Evolutionary conservation across 2,888 invertebrate genomes (phyloP), one percentile per base, ranked within the genome.

Genomic region (Dendrolimus pini): DNA sequence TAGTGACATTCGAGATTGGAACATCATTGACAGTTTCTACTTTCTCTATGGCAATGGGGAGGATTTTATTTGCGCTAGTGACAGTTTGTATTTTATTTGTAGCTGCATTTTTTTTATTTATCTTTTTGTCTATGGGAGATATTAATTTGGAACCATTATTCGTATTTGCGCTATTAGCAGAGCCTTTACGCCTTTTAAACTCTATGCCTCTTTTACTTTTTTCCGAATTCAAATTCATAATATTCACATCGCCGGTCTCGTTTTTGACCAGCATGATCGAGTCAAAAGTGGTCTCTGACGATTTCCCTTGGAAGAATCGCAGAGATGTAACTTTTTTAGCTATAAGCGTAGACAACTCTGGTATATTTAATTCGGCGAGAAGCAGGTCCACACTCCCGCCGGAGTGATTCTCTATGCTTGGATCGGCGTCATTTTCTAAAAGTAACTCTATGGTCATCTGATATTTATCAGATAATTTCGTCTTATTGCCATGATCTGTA

Each of bases 341-440:
- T 53, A 86, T 67, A 0, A 83, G 56, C 66, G 78, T 72, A 0
- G 83, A 83, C 0, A 89, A 54, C 0, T 80, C 76, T 0, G 64
- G 58, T 1, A 78, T 75, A 13, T 73, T 78, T 54, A 83, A 75
- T 55, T 92, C 92, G 8, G 80, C 77, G 0, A 92, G 73, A 0
- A 92, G 72, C 1, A 79, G 74, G 56, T 86, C 87, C 0, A 92
- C 85, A 54, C 78, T 89, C 0, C 77, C 75, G 0, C 91, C 91
- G 0, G 82, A 80, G 56, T 85, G 80, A 60, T 92, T 92, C 2
- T 82, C 75, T n/a, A 85, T 70, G 59, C 71, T 67, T 0, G 91
- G 87, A 41, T 92, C 82, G 0, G 92, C 92, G 7, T 85, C 83
- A 53, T 80, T 61, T n/a, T 83, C 75, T 0, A 92, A 60, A 1